Evolutionary conservation across 2,797 vertebrate genomes (phyloP).

Genomic region (Lacerta viridis): DNA sequence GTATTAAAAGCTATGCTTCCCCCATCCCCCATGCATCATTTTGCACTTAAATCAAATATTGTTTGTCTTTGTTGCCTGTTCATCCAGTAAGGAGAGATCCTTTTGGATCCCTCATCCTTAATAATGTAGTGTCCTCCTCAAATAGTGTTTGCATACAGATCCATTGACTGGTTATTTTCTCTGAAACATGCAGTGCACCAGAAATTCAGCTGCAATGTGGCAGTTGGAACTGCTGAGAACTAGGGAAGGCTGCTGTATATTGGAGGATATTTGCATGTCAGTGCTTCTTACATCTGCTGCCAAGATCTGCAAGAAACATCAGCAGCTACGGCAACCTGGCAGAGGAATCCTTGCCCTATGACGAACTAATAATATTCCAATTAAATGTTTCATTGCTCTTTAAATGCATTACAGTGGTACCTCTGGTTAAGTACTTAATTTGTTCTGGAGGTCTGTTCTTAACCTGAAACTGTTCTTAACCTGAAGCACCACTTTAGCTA

Average conservation of each 20-base stretch:
- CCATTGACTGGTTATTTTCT: background rate
- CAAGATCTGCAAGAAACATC: background rate
- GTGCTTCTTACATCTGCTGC: background rate
- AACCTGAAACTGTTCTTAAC: too few relatives aligned
- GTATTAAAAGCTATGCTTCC: background rate
- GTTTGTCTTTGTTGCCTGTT: background rate
- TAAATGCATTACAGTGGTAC: background rate
- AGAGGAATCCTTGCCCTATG: background rate
- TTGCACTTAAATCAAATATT: background rate
- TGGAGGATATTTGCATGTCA: background rate
- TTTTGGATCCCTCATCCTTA: background rate
- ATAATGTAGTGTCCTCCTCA: background rate
- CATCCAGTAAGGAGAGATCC: background rate
- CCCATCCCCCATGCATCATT: too few relatives aligned
- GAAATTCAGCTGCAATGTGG: background rate
- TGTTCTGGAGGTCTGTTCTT: too few relatives aligned
- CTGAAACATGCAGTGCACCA: background rate
- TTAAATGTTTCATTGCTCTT: background rate
- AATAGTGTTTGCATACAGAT: background rate
- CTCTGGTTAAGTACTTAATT: too few relatives aligned
- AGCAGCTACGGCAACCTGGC: background rate
- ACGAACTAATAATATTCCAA: background rate
- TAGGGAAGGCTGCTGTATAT: background rate
- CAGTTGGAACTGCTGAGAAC: background rate
- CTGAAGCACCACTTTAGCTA: too few relatives aligned